phyloP scores from a whole-genome alignment of 2,888 invertebrate species.

The Eristalis tenax region DNA sequence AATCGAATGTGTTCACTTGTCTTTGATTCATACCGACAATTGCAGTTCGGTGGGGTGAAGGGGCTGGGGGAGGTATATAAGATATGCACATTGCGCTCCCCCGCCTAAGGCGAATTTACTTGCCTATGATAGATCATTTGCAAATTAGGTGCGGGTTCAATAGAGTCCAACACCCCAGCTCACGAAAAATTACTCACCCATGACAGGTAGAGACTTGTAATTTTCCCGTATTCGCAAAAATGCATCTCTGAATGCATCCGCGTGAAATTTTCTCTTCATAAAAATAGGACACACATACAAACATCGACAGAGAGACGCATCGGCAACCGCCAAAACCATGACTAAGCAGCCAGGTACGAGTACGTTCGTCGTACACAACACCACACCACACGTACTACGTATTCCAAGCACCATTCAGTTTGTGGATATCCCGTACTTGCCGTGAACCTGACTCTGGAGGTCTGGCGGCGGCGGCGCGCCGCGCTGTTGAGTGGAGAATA shows the following conservation, averaged over 20 bases:
- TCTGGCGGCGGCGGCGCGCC: not conserved
- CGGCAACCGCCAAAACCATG: slow-evolving; percentile 37
- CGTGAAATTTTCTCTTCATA: slow-evolving; percentile 27
- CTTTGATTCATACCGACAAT: slow-evolving; percentile 22
- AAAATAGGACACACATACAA: slow-evolving; percentile 55
- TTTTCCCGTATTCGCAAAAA: slow-evolving; percentile 50
- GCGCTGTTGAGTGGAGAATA: slow-evolving; percentile 1
- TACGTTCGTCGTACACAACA: not conserved
- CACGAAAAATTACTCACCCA: slow-evolving; percentile 60
- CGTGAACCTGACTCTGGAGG: slow-evolving; percentile 50
- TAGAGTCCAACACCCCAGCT: slow-evolving; percentile 19
- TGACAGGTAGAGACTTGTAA: slow-evolving; percentile 44
- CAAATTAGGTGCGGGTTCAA: slow-evolving; percentile 64
- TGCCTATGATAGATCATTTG: slow-evolving; percentile 55
- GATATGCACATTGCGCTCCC: not conserved
- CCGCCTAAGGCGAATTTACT: not conserved
- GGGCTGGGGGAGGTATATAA: not conserved
- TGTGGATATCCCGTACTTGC: slow-evolving; percentile 14
- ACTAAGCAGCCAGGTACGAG: slow-evolving; percentile 13
- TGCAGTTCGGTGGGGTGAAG: not conserved
- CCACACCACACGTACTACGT: not conserved
- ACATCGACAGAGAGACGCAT: slow-evolving; percentile 26
- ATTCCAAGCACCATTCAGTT: slow-evolving; percentile 1
- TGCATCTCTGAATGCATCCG: slow-evolving; percentile 51
- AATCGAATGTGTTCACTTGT: not conserved